A percentile compares a stretch with the other conserved stretches of the same genome.
phyloP scores from a whole-genome alignment of 2,888 invertebrate species.

The Synanthedon formicaeformis region DNA sequence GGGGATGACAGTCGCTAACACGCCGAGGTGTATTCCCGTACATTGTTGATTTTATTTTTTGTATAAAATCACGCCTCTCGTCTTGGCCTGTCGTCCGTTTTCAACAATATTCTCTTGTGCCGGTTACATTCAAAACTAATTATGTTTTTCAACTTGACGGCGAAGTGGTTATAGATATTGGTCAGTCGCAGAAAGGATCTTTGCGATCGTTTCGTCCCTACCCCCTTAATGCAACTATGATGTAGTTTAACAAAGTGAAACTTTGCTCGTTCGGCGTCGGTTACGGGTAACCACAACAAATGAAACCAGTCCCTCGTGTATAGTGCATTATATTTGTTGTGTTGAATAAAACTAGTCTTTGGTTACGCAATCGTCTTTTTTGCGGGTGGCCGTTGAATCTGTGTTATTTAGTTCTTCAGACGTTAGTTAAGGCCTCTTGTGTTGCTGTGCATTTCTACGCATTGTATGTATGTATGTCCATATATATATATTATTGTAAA shows the following conservation, averaged over 20 bases:
- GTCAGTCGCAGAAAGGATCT: constrained; percentile 51
- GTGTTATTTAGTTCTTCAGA: constrained; percentile 66
- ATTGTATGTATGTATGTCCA: constrained; percentile 74
- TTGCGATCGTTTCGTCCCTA: constrained; percentile 17
- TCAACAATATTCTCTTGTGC: constrained; percentile 53
- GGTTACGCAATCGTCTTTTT: constrained; percentile 38
- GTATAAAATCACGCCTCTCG: constrained; percentile 67
- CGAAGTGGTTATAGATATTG: constrained; percentile 46
- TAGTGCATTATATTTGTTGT: neutral
- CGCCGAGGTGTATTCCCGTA: constrained; percentile 58
- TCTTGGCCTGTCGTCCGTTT: constrained; percentile 69
- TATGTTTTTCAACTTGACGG: constrained; percentile 57
- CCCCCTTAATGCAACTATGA: neutral
- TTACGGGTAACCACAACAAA: constrained; percentile 1
- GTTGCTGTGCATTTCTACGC: constrained; percentile 69
- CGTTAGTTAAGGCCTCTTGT: constrained; percentile 61
- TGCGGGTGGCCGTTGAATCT: constrained; percentile 58
- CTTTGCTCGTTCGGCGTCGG: neutral
- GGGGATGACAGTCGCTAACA: constrained; percentile 67
- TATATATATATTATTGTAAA: constrained; percentile 50
- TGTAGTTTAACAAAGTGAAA: neutral
- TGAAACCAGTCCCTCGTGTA: neutral
- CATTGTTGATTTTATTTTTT: constrained; percentile 64
- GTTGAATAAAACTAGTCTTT: constrained; percentile 31
- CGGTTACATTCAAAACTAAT: constrained; percentile 53